A percentile compares a stretch with the other conserved stretches of the same genome.
Conservation (phyloP, 1,140 invertebrate genomes). For the Metopolophium dirhodum region DNA sequence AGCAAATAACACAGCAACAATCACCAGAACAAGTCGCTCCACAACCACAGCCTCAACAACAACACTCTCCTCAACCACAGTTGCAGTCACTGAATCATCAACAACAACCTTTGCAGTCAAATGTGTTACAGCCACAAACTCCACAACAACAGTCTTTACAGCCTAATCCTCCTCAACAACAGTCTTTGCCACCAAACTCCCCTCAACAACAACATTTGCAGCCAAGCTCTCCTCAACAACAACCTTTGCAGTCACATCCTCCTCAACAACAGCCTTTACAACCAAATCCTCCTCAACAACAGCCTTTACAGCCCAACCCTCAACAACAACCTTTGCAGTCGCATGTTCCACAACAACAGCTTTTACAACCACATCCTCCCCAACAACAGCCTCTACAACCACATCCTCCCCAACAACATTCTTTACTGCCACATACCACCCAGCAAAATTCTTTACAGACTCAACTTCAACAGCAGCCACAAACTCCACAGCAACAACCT, state of each 20-base stretch:
- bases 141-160: not conserved
- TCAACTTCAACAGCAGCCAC: too few species aligned
- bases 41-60: conserved; percentile 14
- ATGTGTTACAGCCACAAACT: not conserved
- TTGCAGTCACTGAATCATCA: not conserved
- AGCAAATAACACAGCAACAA: not conserved
- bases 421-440: not conserved
- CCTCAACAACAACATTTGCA: not conserved
- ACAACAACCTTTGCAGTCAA: conserved; percentile 15
- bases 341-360: not conserved
- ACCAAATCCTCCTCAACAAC: not conserved
- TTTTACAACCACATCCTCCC: not conserved
- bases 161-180: not conserved
- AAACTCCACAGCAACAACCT: not conserved
- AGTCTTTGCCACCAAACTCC: not conserved
- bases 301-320: not conserved
- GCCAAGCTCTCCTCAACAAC: not conserved
- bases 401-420: conserved; percentile 1
- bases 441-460: too few species aligned
- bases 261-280: not conserved
- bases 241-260: not conserved
- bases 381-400: not conserved
- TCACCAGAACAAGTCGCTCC: not conserved
- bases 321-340: not conserved
- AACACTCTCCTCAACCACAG: conserved; percentile 18